Evolutionary conservation across 1,140 invertebrate genomes (phyloP), one percentile per base, ranked within the genome.

Genomic region (Leptinotarsa undecemlineata): DNA sequence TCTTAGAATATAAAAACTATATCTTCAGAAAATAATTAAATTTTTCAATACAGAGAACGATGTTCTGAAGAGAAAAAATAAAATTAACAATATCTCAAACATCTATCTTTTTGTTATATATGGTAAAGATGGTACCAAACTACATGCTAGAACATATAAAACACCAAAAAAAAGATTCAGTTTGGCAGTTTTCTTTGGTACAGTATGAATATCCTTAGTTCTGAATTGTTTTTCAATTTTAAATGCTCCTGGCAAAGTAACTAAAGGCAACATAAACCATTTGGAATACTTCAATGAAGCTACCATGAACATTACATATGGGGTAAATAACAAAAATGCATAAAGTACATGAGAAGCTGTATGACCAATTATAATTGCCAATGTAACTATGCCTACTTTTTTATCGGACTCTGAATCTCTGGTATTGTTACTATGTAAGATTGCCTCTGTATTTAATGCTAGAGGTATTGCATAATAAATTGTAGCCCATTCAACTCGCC

Each of bases 401-500:
- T 90, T 91, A 82, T 98, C 96, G 76, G 89, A 91, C 74, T 95
- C 94, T 77, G 95, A 89, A 86, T 98, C 96, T 76, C 96, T 89
- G 1, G 95, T 96, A 84, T 98, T 98, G 80, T 98, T 98, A 80
- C 94, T 95, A 84, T 98, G 96, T 64, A 98, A 87, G 81, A 98
- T 97, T 26, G 96, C 96, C 85, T 98, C 96, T 13, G 96, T 97
- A 80, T 98, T 98, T 1, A 98, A 86, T 8, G 96, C 96, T 75
- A 98, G 84, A 13, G 97, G 97, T 80, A 98, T 91, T 19, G 96
- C 96, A 86, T 97, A 98, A 78, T 96, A 93, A 79, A 98, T 93
- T 1, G 95, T 94, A 26, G 91, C 90, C 92, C 93, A 93, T 82
- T 95, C 92, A 33, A 96, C 87, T 67, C 91, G 88, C 17, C 96